A percentile compares a stretch with the other conserved stretches of the same genome.
Evolutionary conservation across 2,797 vertebrate genomes (phyloP).

Genomic region (Coracias cyanogaster): DNA sequence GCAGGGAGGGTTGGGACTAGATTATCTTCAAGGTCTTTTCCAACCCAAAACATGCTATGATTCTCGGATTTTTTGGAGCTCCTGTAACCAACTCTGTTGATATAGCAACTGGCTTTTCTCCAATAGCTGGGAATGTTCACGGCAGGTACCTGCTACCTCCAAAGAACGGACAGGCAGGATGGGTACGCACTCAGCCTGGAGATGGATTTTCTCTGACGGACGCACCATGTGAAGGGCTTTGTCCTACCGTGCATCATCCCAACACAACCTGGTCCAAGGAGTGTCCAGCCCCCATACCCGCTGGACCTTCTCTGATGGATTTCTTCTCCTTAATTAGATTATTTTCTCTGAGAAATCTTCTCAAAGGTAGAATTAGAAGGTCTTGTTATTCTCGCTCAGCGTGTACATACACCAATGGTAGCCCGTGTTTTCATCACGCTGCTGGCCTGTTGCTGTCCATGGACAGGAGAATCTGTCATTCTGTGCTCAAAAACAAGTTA

Average conservation of each 20-base stretch:
- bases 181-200: accelerated
- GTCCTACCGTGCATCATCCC: accelerated
- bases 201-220: background rate
- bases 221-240: accelerated
- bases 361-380: background rate
- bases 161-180: background rate
- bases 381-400: background rate
- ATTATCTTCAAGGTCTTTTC: too few species aligned
- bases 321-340: accelerated
- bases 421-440: accelerated
- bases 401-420: accelerated
- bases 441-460: too few species aligned
- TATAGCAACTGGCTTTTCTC: background rate
- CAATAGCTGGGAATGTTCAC: background rate
- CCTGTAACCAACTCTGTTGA: background rate
- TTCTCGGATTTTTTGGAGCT: background rate
- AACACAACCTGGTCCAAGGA: accelerated
- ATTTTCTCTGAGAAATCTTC: background rate
- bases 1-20: too few species aligned
- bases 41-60: too few species aligned
- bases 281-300: accelerated
- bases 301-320: accelerated
- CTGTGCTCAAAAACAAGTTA: background rate
- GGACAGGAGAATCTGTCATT: accelerated
- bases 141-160: background rate